Evolutionary conservation across 2,888 invertebrate species (phyloP).

Genomic region (Macaria notata): DNA sequence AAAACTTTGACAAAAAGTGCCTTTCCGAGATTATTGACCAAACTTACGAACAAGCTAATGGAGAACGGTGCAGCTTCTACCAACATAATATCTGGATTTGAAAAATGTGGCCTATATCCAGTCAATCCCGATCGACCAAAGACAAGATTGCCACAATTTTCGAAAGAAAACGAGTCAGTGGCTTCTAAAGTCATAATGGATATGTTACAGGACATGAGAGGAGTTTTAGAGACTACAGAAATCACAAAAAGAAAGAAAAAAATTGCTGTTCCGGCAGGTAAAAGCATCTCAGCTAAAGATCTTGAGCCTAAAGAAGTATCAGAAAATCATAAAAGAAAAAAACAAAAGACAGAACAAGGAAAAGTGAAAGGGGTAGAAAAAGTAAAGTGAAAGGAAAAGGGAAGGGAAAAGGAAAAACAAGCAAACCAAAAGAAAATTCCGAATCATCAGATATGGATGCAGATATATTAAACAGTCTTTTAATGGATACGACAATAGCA

Average conservation of each 20-base stretch:
- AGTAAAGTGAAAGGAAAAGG: too few relatives aligned
- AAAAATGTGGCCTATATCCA: constrained; percentile 1
- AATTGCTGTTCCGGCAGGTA: neutral
- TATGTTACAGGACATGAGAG: constrained; percentile 3
- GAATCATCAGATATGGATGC: too few relatives aligned
- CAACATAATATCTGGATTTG: neutral
- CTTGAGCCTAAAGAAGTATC: neutral
- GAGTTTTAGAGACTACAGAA: neutral
- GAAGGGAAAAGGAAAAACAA: too few relatives aligned
- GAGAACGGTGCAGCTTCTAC: neutral
- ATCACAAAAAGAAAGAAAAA: constrained; percentile 1
- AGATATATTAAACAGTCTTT: too few relatives aligned
- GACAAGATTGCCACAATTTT: neutral
- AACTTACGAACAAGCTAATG: neutral
- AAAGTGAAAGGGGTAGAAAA: too few relatives aligned
- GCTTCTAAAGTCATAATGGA: constrained; percentile 1
- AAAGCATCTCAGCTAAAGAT: neutral
- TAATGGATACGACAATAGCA: too few relatives aligned
- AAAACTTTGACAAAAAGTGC: neutral
- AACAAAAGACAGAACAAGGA: too few relatives aligned
- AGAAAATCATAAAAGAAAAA: too few relatives aligned
- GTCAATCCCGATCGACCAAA: neutral
- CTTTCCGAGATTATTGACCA: neutral
- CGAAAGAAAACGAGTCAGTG: neutral
- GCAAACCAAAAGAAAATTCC: too few relatives aligned